These are phyloP conservation scores for Paralvinella palmiformis DNA, from an alignment of 1,140 invertebrate genomes.

Conservation along the genomic window DNA sequence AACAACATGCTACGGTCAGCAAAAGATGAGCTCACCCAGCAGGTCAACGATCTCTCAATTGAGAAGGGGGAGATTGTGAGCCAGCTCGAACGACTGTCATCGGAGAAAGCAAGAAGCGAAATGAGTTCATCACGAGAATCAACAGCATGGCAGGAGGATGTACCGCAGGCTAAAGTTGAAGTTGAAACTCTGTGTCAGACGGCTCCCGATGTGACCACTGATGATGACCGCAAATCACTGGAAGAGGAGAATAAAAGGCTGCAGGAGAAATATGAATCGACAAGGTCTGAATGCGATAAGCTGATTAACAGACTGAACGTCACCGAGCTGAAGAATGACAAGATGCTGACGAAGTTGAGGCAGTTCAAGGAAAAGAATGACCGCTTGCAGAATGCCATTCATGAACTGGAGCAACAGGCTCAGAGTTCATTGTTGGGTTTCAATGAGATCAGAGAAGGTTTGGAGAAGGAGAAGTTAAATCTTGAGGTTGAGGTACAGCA, in stretches of 20 bases:
- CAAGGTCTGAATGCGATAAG: slow-evolving; percentile 3
- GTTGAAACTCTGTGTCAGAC: neutral
- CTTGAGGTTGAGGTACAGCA: neutral
- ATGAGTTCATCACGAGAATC: neutral
- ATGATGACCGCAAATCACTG: too few relatives aligned
- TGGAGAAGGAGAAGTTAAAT: neutral
- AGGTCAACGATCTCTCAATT: neutral
- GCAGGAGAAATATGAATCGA: neutral
- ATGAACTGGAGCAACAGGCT: slow-evolving; percentile 9
- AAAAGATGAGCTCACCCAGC: too few relatives aligned
- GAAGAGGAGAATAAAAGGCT: neutral
- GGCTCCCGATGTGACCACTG: neutral
- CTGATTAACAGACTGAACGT: slow-evolving; percentile 27
- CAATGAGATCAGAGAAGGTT: neutral
- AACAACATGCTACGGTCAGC: neutral
- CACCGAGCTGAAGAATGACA: slow-evolving; percentile 38
- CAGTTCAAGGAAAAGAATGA: slow-evolving; percentile 45
- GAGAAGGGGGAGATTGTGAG: neutral
- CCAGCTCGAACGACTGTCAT: neutral
- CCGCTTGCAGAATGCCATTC: slow-evolving; percentile 28
- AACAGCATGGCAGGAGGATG: too few relatives aligned
- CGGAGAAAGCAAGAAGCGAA: neutral
- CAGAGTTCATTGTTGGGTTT: neutral
- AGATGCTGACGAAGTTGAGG: slow-evolving; percentile 44
- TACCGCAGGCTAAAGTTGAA: neutral